These are phyloP conservation scores for Phoronis australis DNA, from an alignment of 2,888 invertebrate genomes.

Conservation along the genomic window DNA sequence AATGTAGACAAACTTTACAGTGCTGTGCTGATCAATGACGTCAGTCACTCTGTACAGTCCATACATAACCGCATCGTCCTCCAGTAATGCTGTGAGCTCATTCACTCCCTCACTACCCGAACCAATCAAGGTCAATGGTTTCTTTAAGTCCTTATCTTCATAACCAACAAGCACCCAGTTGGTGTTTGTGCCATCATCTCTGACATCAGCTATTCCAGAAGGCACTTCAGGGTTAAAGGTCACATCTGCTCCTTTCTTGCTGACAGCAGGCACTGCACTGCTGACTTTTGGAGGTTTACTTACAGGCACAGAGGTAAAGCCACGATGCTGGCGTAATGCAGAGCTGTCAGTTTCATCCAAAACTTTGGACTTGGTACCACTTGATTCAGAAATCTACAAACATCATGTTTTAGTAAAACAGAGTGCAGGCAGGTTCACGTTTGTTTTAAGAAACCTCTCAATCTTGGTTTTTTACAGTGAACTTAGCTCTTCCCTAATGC, in stretches of 20 bases:
- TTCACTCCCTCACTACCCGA: slow-evolving; percentile 32
- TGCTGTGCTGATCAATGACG: slow-evolving; percentile 39
- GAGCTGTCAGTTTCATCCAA: slow-evolving; percentile 28
- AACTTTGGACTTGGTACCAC: slow-evolving; percentile 45
- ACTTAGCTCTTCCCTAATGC: no score
- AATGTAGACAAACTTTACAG: slow-evolving; percentile 49
- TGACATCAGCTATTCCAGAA: slow-evolving; percentile 28
- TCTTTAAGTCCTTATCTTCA: slow-evolving; percentile 25
- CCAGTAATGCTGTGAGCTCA: slow-evolving; percentile 26
- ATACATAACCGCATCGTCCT: slow-evolving; percentile 38
- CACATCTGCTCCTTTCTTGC: slow-evolving; percentile 29
- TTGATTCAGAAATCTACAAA: slow-evolving; percentile 39
- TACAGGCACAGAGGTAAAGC: slow-evolving; percentile 41
- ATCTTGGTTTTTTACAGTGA: no score
- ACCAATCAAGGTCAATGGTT: slow-evolving; percentile 25
- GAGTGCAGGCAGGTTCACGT: no score
- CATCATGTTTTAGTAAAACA: no score
- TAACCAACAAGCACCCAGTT: slow-evolving; percentile 36
- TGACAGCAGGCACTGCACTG: slow-evolving; percentile 27
- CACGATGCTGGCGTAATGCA: slow-evolving; percentile 43
- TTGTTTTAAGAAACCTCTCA: no score
- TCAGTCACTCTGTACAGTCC: slow-evolving; percentile 41
- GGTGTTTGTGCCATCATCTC: slow-evolving; percentile 24
- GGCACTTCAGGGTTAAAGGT: slow-evolving; percentile 22
- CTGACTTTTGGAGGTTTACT: no score